Base-by-base conservation (phyloP, 2,888 invertebrate genomes). In the Phyllotreta cruciferae region DNA sequence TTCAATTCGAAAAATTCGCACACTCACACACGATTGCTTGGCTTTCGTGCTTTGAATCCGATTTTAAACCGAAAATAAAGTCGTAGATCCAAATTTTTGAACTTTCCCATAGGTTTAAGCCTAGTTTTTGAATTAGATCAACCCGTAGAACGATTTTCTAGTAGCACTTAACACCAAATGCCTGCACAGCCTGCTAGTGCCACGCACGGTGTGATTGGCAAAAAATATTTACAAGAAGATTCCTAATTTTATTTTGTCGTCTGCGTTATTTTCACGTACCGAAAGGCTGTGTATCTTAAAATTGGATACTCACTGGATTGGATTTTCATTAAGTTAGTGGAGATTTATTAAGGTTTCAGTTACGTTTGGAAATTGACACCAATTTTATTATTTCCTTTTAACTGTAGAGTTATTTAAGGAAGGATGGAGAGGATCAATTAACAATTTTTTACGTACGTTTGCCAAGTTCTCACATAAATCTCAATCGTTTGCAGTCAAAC, bases 181-280 rank as follows among this genome's bases (percentile, higher is more conserved):
- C 80, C 80, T 80, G 80, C 80, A 81, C 80, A 81, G 80, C 80
- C 81, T 80, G 78, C 76, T 78, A 76, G 77, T 74, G 81, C 80
- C 80, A 81, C 80, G 80, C 80, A 81, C 80, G 78, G 74, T 78
- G 56, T 44, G 58, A 49, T 53, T 49, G 36, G 10, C 38, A 35
- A 66, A 68, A 74, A 71, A 75, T 75, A 41, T 41, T n/a, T 24
- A 24, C 24, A 24, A 24, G 24, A 24, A 24, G 24, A 24, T 24
- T 24, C 24, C 24, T 24, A 24, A 24, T 24, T 24, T 24, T 24
- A 24, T 24, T 24, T 24, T 24, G 24, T 24, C 24, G 24, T 24
- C 24, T 4, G 24, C 24, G 24, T 24, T 24, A 24, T 24, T 24
- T 24, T 24, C 24, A 24, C 24, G 24, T 24, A 24, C 24, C 24